phyloP scores from a whole-genome alignment of 2,797 vertebrate genomes.

The Serranus cabrilla region DNA sequence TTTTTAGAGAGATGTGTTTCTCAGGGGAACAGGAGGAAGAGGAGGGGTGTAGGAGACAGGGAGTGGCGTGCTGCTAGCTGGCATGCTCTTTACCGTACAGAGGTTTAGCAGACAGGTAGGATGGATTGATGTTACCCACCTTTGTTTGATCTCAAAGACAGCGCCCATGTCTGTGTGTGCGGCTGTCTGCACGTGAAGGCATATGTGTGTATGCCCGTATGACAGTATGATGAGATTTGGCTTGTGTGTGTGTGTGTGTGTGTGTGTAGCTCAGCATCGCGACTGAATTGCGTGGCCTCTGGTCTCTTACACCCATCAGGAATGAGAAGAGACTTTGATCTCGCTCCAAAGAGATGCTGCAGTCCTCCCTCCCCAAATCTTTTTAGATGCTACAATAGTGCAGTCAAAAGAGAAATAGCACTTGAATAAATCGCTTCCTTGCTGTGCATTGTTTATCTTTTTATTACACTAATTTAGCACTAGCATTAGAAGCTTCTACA shows the following conservation, averaged over 20 bases:
- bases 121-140: constrained; percentile 81
- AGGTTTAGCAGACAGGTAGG: constrained; percentile 77
- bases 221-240: constrained; percentile 59
- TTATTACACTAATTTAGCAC: neutral
- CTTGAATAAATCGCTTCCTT: neutral
- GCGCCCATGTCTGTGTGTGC: constrained; percentile 46
- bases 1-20: constrained; percentile 32
- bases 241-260: constrained; percentile 32
- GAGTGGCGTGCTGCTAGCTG: constrained; percentile 45
- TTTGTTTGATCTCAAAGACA: constrained; percentile 86
- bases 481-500: too few relatives aligned
- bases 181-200: constrained; percentile 50
- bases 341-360: constrained; percentile 53
- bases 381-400: neutral
- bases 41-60: constrained; percentile 13
- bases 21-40: constrained; percentile 7
- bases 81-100: constrained; percentile 41
- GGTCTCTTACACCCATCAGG: constrained; percentile 80
- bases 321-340: constrained; percentile 88
- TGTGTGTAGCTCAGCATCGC: constrained; percentile 22
- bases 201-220: constrained; percentile 45
- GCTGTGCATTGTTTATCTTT: neutral
- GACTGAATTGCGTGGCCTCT: constrained; percentile 71
- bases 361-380: neutral
- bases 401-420: neutral